Evolutionary conservation across 2,113 vertebrate species (phyloP).

Genomic region (Spheniscus mendiculus): DNA sequence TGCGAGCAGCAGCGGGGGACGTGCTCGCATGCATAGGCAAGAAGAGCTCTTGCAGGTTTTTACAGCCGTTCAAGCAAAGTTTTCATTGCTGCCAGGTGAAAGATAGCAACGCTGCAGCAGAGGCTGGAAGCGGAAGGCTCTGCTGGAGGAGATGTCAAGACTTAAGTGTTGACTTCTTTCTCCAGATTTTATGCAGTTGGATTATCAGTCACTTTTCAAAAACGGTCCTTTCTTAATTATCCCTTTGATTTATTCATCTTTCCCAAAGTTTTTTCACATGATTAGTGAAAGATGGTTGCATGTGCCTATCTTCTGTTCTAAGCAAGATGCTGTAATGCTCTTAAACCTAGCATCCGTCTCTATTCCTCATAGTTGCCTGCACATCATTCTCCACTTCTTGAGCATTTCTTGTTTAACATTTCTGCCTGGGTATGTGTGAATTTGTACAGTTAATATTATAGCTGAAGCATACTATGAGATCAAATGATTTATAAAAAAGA

Average conservation of each 20-base stretch:
- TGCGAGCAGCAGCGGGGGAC: background rate
- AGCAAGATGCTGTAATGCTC: background rate
- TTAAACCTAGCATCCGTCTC: background rate
- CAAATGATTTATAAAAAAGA: background rate
- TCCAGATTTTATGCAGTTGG: background rate
- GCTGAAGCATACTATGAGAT: background rate
- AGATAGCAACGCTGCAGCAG: background rate
- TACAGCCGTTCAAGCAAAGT: background rate
- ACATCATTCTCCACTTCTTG: background rate
- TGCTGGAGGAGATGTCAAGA: background rate
- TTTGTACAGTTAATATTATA: background rate
- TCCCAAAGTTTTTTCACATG: background rate
- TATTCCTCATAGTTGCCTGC: background rate
- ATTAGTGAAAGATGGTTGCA: background rate
- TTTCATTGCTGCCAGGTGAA: background rate
- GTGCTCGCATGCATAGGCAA: background rate
- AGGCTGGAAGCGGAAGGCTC: background rate
- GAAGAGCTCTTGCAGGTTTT: background rate
- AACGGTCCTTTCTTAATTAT: background rate
- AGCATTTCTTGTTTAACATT: background rate
- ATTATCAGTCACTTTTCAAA: background rate
- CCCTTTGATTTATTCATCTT: background rate
- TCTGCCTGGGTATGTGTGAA: background rate
- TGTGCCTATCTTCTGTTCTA: background rate
- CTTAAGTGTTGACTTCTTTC: background rate